Base-by-base conservation (phyloP, 2,888 invertebrate species). In the Frankliniella fusca region DNA sequence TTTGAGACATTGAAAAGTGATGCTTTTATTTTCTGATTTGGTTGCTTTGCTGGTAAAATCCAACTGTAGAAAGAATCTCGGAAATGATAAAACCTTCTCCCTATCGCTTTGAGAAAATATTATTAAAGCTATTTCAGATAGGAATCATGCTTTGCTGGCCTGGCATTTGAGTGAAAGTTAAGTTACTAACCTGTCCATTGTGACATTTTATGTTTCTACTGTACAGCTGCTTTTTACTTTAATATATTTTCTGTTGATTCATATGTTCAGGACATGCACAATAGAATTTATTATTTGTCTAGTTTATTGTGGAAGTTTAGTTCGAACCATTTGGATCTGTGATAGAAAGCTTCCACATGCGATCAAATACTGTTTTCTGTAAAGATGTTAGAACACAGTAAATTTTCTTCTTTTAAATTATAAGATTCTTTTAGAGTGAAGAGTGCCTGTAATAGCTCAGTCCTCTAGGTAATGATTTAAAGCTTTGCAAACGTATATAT, bases 311-410 rank as follows among this genome's bases (percentile, higher is more conserved):
- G 70, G 70, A 76, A 76, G 70, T 76, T 12, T 27, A 76, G 70
- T 76, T 27, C 27, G 70, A 76, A 76, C 70, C 70, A 76, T 76
- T 76, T 23, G 70, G 70, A 76, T 76, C 70, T 76, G 70, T 76
- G 70, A 76, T 76, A 76, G 70, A 76, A 76, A 76, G 70, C 70
- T 76, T 76, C 70, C 70, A 76, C 70, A 10, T 76, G 70, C 70
- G 70, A 76, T 76, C 70, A 76, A 76, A 76, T 76, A 27, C 38
- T 38, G 38, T 38, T 38, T 38, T 38, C 38, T 38, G 38, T 38
- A 5, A 2, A 38, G 38, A 5, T 38, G 38, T 38, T 2, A 38
- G 38, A 38, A 38, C 38, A 38, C 38, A 38, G 38, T 38, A 38
- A 38, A 3, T 38, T 38, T 38, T 38, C n/a, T n/a, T n/a, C n/a